Evolutionary conservation across 2,113 vertebrate genomes (phyloP).

Genomic region (Anas platyrhynchos): DNA sequence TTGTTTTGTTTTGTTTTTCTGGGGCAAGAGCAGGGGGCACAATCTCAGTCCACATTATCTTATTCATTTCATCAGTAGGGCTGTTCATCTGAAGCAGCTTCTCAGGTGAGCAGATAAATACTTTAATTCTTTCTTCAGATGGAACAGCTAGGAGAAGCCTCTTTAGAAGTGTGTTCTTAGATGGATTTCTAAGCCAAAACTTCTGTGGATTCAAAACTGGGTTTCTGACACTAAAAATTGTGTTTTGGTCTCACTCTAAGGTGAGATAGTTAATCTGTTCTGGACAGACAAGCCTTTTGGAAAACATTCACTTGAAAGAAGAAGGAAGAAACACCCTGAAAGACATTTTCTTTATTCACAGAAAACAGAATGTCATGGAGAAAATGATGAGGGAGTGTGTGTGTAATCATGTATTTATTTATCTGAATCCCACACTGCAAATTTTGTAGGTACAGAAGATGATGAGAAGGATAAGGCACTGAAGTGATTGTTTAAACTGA

Average conservation of each 20-base stretch:
- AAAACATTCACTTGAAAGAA: constrained; percentile 36
- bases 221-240: constrained; percentile 27
- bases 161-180: neutral
- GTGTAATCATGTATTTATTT: constrained; percentile 67
- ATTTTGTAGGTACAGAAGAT: constrained; percentile 59
- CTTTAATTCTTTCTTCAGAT: constrained; percentile 17
- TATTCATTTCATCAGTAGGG: neutral
- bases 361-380: constrained; percentile 49
- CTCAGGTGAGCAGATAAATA: neutral
- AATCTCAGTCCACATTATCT: neutral
- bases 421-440: constrained; percentile 42
- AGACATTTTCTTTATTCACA: constrained; percentile 54
- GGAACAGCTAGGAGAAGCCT: neutral
- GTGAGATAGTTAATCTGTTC: constrained; percentile 42
- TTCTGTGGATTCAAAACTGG: constrained; percentile 3
- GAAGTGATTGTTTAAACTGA: constrained; percentile 74
- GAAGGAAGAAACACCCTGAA: neutral
- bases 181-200: neutral
- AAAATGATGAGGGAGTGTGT: constrained; percentile 36
- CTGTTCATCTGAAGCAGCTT: neutral
- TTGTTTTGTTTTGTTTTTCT: too few species aligned
- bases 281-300: constrained; percentile 22
- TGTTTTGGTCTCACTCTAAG: constrained; percentile 30
- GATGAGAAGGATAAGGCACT: constrained; percentile 62
- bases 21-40: neutral